phyloP scores from a whole-genome alignment of 1,140 invertebrate genomes.

The Papilio dardanus region DNA sequence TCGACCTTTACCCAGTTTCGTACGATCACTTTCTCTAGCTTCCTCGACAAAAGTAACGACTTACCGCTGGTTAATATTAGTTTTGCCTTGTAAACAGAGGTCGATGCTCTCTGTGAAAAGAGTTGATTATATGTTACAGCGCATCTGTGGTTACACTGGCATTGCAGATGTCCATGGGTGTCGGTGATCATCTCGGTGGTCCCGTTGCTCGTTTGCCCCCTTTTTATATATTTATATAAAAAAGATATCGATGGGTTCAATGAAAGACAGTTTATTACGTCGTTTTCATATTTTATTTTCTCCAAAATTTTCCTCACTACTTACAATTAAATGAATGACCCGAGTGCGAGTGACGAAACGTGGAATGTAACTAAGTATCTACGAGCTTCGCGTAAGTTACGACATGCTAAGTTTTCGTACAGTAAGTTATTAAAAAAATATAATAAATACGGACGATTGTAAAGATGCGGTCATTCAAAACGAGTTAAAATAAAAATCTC shows the following conservation, averaged over 20 bases:
- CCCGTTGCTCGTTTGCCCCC: no score
- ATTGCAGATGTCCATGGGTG: no score
- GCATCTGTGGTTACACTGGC: no score
- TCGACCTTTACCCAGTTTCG: constrained; percentile 9
- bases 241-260: background rate
- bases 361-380: constrained; percentile 75
- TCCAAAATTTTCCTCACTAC: constrained; percentile 63
- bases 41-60: background rate
- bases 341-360: constrained; percentile 50
- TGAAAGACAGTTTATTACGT: background rate
- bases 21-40: constrained; percentile 9
- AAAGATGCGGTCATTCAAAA: constrained; percentile 43
- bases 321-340: constrained; percentile 54
- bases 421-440: constrained; percentile 39
- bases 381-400: constrained; percentile 46
- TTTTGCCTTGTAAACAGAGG: background rate
- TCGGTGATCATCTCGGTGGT: no score
- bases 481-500: constrained; percentile 55
- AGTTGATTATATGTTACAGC: no score
- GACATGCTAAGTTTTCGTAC: constrained; percentile 34
- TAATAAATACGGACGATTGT: constrained; percentile 43
- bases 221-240: no score
- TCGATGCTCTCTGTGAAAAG: no score
- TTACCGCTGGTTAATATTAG: background rate
- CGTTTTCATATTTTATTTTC: constrained; percentile 50